A percentile compares a stretch with the other conserved stretches of the same genome.
phyloP scores from a whole-genome alignment of 2,888 invertebrate species.

The Rhaphigaster nebulosa region DNA sequence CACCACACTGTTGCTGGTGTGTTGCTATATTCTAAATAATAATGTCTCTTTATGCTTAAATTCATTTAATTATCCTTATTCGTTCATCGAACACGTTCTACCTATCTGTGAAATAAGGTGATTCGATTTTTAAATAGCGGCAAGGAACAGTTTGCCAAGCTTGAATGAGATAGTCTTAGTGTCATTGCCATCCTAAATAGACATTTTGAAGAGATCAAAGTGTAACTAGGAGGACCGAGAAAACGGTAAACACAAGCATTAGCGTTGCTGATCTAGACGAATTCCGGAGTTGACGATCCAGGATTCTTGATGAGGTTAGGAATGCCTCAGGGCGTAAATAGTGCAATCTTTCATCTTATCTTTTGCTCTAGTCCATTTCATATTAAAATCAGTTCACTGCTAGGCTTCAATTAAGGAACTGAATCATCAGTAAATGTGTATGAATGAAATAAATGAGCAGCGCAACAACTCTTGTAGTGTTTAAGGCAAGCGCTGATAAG shows the following conservation, averaged over 20 bases:
- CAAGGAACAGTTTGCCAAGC: not conserved
- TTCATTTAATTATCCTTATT: too few relatives aligned
- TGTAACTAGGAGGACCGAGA: not conserved
- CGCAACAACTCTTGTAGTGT: not conserved
- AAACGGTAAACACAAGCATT: not conserved
- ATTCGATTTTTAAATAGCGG: not conserved
- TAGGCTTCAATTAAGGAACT: not conserved
- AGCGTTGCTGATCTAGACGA: not conserved
- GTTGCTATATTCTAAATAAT: too few relatives aligned
- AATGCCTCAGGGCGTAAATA: not conserved
- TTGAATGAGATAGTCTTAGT: not conserved
- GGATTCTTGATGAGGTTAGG: conserved; percentile 10
- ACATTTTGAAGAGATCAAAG: not conserved
- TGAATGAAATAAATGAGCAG: not conserved
- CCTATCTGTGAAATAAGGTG: not conserved
- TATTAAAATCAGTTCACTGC: not conserved
- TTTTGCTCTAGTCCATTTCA: not conserved
- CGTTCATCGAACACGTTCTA: too few relatives aligned
- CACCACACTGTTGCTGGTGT: too few relatives aligned
- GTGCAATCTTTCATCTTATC: not conserved
- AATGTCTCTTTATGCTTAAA: too few relatives aligned
- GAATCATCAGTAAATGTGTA: not conserved
- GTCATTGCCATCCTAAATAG: conserved; percentile 7
- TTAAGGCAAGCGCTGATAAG: not conserved
- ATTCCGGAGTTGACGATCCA: conserved; percentile 1